Evolutionary conservation across 2,113 vertebrate genomes (phyloP).

Genomic region (Holacanthus passer): DNA sequence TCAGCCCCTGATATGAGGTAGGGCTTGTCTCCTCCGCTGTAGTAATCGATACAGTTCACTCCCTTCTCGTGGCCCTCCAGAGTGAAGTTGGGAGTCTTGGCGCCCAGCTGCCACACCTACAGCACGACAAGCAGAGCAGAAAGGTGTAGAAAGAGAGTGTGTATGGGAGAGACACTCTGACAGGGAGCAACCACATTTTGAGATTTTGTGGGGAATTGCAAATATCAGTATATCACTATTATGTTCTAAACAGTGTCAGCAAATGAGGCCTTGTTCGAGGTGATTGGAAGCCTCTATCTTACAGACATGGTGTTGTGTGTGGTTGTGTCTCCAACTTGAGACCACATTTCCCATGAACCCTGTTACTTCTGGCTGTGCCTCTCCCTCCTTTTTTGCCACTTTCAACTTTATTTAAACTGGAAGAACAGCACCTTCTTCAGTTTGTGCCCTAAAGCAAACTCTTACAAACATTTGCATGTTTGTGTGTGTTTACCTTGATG

Average conservation of each 20-base stretch:
- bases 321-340: too few relatives aligned
- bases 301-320: background rate
- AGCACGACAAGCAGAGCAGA: conserved; percentile 51
- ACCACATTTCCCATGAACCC: too few relatives aligned
- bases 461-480: background rate
- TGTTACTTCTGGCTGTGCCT: background rate
- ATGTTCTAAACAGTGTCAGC: background rate
- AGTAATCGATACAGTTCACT: conserved; percentile 96
- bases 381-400: background rate
- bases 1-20: conserved; percentile 96
- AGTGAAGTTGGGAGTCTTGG: conserved; percentile 94
- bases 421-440: background rate
- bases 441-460: background rate
- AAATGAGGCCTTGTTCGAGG: background rate
- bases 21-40: conserved; percentile 95
- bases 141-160: background rate
- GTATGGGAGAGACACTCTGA: background rate
- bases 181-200: background rate
- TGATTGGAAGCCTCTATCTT: background rate
- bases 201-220: background rate
- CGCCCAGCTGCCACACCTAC: conserved; percentile 96
- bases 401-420: conserved; percentile 6
- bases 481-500: conserved; percentile 88
- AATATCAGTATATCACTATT: too few relatives aligned
- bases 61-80: conserved; percentile 96